A percentile compares a stretch with the other conserved stretches of the same genome.
These are phyloP conservation scores for Ammodytes marinus DNA, from an alignment of 2,113 vertebrate species.

Conservation along the genomic window DNA sequence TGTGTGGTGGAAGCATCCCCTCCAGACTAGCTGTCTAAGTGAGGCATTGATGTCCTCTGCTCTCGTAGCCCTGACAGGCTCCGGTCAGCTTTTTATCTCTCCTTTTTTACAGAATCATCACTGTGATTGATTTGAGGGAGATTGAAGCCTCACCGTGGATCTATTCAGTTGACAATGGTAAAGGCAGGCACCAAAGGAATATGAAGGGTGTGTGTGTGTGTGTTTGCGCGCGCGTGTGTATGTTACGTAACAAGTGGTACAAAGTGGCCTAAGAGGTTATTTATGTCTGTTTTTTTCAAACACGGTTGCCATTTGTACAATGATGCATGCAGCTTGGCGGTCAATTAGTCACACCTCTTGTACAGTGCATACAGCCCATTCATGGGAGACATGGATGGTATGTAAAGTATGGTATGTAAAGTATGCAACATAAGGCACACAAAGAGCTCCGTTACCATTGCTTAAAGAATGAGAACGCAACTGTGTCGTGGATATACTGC, in stretches of 20 bases:
- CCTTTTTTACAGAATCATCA: slow-evolving; percentile 71
- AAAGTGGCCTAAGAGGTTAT: slow-evolving; percentile 59
- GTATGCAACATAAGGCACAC: slow-evolving; percentile 25
- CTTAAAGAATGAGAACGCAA: slow-evolving; percentile 48
- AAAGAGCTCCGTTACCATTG: slow-evolving; percentile 37
- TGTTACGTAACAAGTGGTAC: slow-evolving; percentile 43
- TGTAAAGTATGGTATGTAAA: slow-evolving; percentile 41
- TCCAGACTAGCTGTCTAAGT: slow-evolving; percentile 76
- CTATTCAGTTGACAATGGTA: slow-evolving; percentile 59
- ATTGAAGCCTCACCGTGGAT: slow-evolving; percentile 75
- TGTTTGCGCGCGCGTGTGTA: slow-evolving; percentile 25
- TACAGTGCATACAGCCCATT: slow-evolving; percentile 24
- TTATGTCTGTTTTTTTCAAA: slow-evolving; percentile 41
- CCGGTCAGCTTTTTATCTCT: slow-evolving; percentile 61
- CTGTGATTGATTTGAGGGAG: slow-evolving; percentile 76
- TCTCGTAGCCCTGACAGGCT: slow-evolving; percentile 73
- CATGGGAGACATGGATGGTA: slow-evolving; percentile 18
- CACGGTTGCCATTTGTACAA: slow-evolving; percentile 46
- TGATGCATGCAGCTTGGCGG: slow-evolving; percentile 31
- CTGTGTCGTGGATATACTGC: slow-evolving; percentile 53
- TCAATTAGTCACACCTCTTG: slow-evolving; percentile 53
- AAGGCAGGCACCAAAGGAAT: slow-evolving; percentile 62
- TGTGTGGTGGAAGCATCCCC: slow-evolving; percentile 68
- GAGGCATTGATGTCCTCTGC: slow-evolving; percentile 73
- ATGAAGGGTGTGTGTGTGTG: slow-evolving; percentile 26